phyloP scores from a whole-genome alignment of 2,888 invertebrate species.

The Drosophila cracens region DNA sequence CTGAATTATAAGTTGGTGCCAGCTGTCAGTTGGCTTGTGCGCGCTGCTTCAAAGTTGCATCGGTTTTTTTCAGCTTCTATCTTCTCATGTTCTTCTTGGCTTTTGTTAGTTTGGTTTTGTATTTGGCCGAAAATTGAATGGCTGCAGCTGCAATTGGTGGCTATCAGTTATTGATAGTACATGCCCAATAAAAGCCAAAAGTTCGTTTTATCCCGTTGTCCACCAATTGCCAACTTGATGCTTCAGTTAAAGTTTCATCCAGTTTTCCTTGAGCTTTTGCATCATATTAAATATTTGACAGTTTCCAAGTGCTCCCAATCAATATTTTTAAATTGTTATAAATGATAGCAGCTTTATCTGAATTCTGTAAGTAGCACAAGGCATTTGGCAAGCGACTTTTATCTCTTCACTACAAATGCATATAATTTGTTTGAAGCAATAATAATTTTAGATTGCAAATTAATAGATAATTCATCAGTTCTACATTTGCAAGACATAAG shows the following conservation, averaged over 20 bases:
- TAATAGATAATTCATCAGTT: not conserved
- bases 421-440: not conserved
- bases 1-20: slow-evolving; percentile 71
- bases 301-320: slow-evolving; percentile 24
- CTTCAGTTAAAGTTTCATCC: slow-evolving; percentile 16
- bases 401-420: not conserved
- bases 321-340: slow-evolving; percentile 17
- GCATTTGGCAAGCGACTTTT: not conserved
- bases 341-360: slow-evolving; percentile 2
- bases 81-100: slow-evolving; percentile 5
- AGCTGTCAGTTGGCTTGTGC: slow-evolving; percentile 63
- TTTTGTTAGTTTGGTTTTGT: slow-evolving; percentile 21
- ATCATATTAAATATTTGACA: slow-evolving; percentile 31
- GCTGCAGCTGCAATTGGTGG: slow-evolving; percentile 67
- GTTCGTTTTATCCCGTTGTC: slow-evolving; percentile 31
- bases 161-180: slow-evolving; percentile 63
- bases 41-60: slow-evolving; percentile 62
- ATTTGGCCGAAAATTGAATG: slow-evolving; percentile 43
- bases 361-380: not conserved
- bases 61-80: slow-evolving; percentile 36
- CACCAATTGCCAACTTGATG: slow-evolving; percentile 22
- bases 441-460: not conserved
- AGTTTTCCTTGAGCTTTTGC: not conserved
- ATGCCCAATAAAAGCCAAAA: slow-evolving; percentile 60
- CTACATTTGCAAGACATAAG: not conserved